Base-by-base conservation (phyloP, 2,888 invertebrate genomes). In the Chrysolina americana region DNA sequence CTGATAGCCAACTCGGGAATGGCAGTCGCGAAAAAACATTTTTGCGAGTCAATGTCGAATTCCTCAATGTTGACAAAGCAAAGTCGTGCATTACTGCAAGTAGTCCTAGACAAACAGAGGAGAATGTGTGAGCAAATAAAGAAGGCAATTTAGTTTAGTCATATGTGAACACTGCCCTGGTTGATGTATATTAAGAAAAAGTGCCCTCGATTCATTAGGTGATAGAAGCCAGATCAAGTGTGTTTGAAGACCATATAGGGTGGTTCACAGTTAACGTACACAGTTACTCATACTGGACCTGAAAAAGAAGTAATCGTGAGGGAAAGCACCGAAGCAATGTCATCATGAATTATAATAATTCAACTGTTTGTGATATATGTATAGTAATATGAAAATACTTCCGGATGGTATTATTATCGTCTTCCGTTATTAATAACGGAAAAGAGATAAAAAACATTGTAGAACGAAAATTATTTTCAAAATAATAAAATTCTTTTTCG, bases 51-150 rank as follows among this genome's bases (percentile, higher is more conserved):
- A 83, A 84, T 82, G 84, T 83, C 82, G 84, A 83, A 83, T 81
- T 82, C 78, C 73, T 77, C 75, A 28, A 68, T 84, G 84, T 85
- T 84, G 82, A 82, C 84, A 82, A 73, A 85, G 83, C 80, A 85
- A 84, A 84, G 84, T 83, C 84, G 83, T 85, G 85, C 85, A 85
- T 85, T 85, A 85, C 83, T 83, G 81, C 85, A 83, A 85, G 84
- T 83, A 85, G 84, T 82, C 85, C 84, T 85, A 80, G 80, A 81
- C 80, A 85, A 85, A 85, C 85, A 85, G 71, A 75, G 77, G 79
- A 81, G 79, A 83, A 83, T 82, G 83, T 82, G 82, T 80, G 84
- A 79, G 84, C 79, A 85, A 85, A 85, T 84, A 85, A 79, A 83
- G 83, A 75, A 81, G 80, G 81, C 82, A 83, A 82, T 83, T 82